Percentiles rank a stretch among this genome's conserved stretches.
Evolutionary conservation across 2,888 invertebrate species (phyloP).

Genomic region (Cyclophora albipunctata): DNA sequence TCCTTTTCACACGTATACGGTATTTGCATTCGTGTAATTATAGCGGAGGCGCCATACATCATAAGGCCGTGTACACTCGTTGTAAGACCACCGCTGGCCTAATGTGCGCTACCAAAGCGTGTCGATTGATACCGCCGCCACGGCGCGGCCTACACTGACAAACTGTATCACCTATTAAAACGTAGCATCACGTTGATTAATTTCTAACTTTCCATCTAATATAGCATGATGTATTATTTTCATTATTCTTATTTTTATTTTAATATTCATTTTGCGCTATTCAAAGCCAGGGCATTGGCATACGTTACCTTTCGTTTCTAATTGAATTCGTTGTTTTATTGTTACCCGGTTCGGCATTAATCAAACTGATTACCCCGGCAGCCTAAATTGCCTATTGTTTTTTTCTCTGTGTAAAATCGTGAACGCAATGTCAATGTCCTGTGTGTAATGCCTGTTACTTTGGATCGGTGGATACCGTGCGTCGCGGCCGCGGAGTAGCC

Average conservation of each 20-base stretch:
- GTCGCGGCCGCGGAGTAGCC: slow-evolving; percentile 31
- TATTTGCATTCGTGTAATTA: slow-evolving; percentile 73
- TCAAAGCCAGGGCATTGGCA: slow-evolving; percentile 95
- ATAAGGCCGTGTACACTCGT: slow-evolving; percentile 62
- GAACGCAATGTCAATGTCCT: slow-evolving; percentile 80
- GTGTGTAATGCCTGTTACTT: slow-evolving; percentile 72
- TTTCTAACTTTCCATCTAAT: slow-evolving; percentile 70
- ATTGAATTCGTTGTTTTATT: slow-evolving; percentile 72
- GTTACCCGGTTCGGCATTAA: slow-evolving; percentile 70
- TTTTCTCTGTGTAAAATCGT: slow-evolving; percentile 59
- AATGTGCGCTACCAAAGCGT: slow-evolving; percentile 54
- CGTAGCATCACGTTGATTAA: slow-evolving; percentile 61
- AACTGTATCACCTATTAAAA: slow-evolving; percentile 58
- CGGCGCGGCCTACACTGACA: slow-evolving; percentile 8
- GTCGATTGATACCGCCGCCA: slow-evolving; percentile 36
- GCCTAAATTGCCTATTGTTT: slow-evolving; percentile 73
- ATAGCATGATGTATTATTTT: slow-evolving; percentile 72
- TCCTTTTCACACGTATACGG: slow-evolving; percentile 71
- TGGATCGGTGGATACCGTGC: slow-evolving; percentile 42
- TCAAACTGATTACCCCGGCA: slow-evolving; percentile 72
- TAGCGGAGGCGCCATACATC: slow-evolving; percentile 63
- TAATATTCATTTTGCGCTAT: slow-evolving; percentile 72
- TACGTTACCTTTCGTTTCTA: slow-evolving; percentile 73
- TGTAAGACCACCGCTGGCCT: slow-evolving; percentile 58
- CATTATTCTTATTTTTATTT: slow-evolving; percentile 65